These are phyloP conservation scores for Acanthaster planci DNA, from an alignment of 35 echinoderm and acorn worm species.

Conservation along the genomic window DNA sequence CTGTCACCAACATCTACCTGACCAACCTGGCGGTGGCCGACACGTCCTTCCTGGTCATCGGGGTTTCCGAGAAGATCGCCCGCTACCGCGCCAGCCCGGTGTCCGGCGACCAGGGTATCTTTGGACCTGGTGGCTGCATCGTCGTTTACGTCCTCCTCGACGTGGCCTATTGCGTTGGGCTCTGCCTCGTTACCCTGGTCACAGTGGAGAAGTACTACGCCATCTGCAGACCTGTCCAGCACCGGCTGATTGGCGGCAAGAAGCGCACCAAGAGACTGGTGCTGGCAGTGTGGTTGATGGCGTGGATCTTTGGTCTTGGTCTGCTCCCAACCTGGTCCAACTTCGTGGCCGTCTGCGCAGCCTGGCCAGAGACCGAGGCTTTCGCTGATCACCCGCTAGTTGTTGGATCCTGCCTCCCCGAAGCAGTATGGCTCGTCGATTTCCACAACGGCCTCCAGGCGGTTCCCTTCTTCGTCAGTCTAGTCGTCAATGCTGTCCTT, in stretches of 20 bases:
- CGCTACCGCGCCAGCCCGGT: slow-evolving; percentile 50
- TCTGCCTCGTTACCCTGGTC: slow-evolving; percentile 69
- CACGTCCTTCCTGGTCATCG: slow-evolving; percentile 54
- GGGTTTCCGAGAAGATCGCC: slow-evolving; percentile 61
- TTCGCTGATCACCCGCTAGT: background rate
- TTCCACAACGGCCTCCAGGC: slow-evolving; percentile 63
- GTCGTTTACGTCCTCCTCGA: slow-evolving; percentile 50
- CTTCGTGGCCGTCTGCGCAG: slow-evolving; percentile 22
- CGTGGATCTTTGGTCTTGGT: slow-evolving; percentile 24
- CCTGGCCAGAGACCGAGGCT: slow-evolving; percentile 35
- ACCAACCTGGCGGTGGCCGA: slow-evolving; percentile 76
- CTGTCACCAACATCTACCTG: slow-evolving; percentile 83
- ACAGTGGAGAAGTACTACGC: slow-evolving; percentile 78
- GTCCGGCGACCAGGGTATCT: slow-evolving; percentile 43
- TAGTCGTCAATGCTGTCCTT: slow-evolving; percentile 59
- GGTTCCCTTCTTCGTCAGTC: slow-evolving; percentile 68
- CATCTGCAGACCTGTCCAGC: slow-evolving; percentile 69
- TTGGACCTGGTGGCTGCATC: slow-evolving; percentile 61
- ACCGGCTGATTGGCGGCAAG: slow-evolving; percentile 38
- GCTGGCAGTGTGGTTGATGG: slow-evolving; percentile 13
- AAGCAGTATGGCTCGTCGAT: slow-evolving; percentile 6
- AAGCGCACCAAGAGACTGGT: slow-evolving; percentile 31
- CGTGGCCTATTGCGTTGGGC: slow-evolving; percentile 44
- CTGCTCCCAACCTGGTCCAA: slow-evolving; percentile 29
- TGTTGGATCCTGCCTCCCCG: slow-evolving; percentile 26